phyloP scores from a whole-genome alignment of 2,888 invertebrate species.

The Tipula helvola region DNA sequence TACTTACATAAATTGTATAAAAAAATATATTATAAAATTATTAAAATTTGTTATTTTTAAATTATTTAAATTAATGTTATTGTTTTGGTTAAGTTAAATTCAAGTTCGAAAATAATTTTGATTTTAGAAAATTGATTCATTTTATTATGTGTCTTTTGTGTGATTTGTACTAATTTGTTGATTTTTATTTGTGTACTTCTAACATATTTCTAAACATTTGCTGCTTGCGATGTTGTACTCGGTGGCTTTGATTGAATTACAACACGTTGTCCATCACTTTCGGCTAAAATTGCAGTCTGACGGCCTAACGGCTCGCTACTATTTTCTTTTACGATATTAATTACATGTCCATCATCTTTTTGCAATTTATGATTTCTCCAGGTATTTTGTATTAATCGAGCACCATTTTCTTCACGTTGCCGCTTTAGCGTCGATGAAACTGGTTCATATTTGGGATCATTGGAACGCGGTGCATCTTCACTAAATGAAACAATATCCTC shows the following conservation, averaged over 20 bases:
- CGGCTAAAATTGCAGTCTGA: conserved; percentile 75
- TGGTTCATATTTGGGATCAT: conserved; percentile 83
- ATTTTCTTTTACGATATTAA: conserved; percentile 36
- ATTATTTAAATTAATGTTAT: background rate
- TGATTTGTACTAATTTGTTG: conserved; percentile 17
- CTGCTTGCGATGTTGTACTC: conserved; percentile 68
- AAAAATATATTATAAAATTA: background rate
- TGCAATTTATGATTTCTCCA: conserved; percentile 80
- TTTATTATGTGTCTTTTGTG: background rate
- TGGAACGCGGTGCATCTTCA: conserved; percentile 72
- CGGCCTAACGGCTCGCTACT: conserved; percentile 34
- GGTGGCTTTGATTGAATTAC: conserved; percentile 81
- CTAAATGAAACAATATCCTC: conserved; percentile 81
- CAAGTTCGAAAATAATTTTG: background rate
- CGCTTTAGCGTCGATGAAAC: conserved; percentile 91
- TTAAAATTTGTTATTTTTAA: background rate
- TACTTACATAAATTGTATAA: background rate
- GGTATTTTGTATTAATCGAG: conserved; percentile 87
- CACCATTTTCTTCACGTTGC: conserved; percentile 94
- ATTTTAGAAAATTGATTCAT: conserved; percentile 7
- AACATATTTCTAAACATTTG: no score
- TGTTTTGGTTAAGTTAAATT: background rate
- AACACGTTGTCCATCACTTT: conserved; percentile 78
- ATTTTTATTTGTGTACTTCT: conserved; percentile 32
- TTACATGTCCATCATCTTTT: conserved; percentile 42